A percentile compares a stretch with the other conserved stretches of the same genome.
Evolutionary conservation across 2,797 vertebrate species (phyloP).

Genomic region (Kryptopterus vitreolus): DNA sequence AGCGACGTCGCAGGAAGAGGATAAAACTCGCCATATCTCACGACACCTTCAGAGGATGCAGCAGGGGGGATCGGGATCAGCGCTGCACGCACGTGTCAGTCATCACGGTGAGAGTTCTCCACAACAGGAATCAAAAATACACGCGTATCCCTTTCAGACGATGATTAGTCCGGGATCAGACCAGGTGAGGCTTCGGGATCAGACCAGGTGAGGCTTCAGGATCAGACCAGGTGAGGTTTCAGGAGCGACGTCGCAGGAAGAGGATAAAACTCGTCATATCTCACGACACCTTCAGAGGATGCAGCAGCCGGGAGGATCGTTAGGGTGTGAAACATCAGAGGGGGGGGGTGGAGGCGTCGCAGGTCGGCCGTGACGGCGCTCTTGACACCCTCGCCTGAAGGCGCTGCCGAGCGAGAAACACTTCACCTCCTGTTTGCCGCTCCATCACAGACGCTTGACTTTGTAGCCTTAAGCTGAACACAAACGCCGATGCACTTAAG

Average conservation of each 20-base stretch:
- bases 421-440: conserved; percentile 24
- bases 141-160: background rate
- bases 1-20: no score
- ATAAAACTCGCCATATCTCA: background rate
- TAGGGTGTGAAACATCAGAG: conserved; percentile 18
- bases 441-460: conserved; percentile 24
- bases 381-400: conserved; percentile 14
- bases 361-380: background rate
- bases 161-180: background rate
- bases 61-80: background rate
- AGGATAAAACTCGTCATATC: background rate
- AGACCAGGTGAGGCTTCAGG: background rate
- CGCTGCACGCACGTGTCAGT: background rate
- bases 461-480: conserved; percentile 6
- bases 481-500: background rate
- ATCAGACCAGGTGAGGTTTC: background rate
- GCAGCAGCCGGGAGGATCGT: background rate
- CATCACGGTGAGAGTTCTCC: background rate
- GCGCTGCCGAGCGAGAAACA: conserved; percentile 21
- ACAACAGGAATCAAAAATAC: background rate
- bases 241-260: no score
- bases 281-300: conserved; percentile 3
- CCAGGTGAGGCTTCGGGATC: background rate
- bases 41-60: background rate
- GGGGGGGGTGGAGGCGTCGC: background rate